phyloP scores from a whole-genome alignment of 2,797 vertebrate species.

The Phataginus tricuspis region DNA sequence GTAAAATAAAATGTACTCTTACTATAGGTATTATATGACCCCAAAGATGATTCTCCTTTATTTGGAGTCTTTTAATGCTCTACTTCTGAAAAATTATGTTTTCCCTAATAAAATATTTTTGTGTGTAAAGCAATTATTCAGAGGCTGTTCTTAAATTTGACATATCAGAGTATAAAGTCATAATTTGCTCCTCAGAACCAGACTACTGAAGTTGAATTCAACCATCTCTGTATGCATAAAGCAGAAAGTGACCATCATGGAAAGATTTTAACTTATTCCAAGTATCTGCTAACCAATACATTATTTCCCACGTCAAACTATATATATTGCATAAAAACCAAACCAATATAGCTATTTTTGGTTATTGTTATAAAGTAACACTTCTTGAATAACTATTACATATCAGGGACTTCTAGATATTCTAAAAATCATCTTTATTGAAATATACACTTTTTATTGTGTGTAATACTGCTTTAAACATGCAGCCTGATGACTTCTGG shows the following conservation, averaged over 20 bases:
- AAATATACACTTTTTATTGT: background rate
- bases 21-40: background rate
- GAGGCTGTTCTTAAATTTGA: background rate
- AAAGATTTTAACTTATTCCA: background rate
- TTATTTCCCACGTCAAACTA: background rate
- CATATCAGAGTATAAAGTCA: background rate
- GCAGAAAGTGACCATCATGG: background rate
- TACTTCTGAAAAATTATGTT: background rate
- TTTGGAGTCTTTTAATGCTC: background rate
- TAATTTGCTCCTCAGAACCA: background rate
- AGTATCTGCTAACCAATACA: background rate
- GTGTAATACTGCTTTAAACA: background rate
- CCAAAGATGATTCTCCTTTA: background rate
- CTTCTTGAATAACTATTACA: background rate
- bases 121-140: background rate
- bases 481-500: background rate
- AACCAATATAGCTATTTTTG: background rate
- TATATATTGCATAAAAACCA: background rate
- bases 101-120: background rate
- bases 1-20: background rate
- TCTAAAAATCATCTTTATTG: background rate
- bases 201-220: background rate
- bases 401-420: background rate
- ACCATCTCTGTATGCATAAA: background rate
- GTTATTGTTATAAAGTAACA: background rate